Evolutionary conservation across 2,888 invertebrate genomes (phyloP), one percentile per base, ranked within the genome.

Genomic region (Alitta virens): DNA sequence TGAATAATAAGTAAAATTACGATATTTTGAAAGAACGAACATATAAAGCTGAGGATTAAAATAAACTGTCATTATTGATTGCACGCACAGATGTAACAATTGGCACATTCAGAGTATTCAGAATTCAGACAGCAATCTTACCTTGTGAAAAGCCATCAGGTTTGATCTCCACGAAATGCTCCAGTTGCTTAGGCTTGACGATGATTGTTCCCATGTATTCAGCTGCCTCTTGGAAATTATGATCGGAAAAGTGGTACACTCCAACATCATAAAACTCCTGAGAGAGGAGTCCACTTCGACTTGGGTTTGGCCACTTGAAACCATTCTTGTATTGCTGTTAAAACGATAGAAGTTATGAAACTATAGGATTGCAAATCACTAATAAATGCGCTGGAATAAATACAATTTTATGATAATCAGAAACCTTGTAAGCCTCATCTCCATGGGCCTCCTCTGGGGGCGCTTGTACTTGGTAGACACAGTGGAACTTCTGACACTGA

Each of bases 161-260:
- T n/a, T 73, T 72, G 21, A 81, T 67, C 56, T 78, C 74, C 5
- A 82, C 66, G 50, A 73, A 72, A 56, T 79, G 79, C 65, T 81
- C 80, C 43, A 70, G 72, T 27, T 76, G 78, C 64, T 77, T 78
- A 2, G 81, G 80, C 67, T 80, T 81, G 46, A 82, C 82, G 56
- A 82, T 81, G 61, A 82, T 73, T 12, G 81, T 81, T 7, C 82
- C 82, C 0, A 81, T 73, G 64, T 80, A 81, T 57, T 78, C 78
- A 1, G 81, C 82, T 2, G 81, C 78, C 62, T 78, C 78, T 53
- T 80, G 73, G 66, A 75, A 76, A 66, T 78, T 78, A 65, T 78
- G 78, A 68, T 82, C 82, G 1, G 80, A 81, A 73, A 70, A 82
- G 69, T 79, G 78, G 69, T 75, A 82, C 16, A 82, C 79, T 2